Evolutionary conservation across 2,888 invertebrate species (phyloP).

Genomic region (Pteria penguin): DNA sequence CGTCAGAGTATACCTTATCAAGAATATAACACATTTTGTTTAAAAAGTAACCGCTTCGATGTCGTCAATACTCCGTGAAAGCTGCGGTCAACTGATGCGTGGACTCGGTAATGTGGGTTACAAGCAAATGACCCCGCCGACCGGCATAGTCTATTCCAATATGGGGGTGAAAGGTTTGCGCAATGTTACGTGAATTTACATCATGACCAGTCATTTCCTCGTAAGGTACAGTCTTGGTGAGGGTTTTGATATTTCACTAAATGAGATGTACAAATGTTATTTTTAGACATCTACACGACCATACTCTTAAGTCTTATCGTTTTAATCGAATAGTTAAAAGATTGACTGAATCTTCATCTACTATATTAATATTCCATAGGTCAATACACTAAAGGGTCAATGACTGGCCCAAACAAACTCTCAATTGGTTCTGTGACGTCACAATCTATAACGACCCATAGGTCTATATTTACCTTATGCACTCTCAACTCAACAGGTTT

Average conservation of each 20-base stretch:
- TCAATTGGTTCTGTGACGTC: slow-evolving; percentile 8
- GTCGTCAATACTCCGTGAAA: slow-evolving; percentile 54
- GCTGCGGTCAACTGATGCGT: slow-evolving; percentile 69
- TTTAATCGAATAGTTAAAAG: too few species aligned
- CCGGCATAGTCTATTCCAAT: slow-evolving; percentile 63
- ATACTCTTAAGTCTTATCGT: too few species aligned
- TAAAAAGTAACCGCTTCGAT: slow-evolving; percentile 47
- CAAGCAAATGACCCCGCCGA: slow-evolving; percentile 67
- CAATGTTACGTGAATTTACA: slow-evolving; percentile 50
- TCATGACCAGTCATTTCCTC: slow-evolving; percentile 45
- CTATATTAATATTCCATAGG: too few species aligned
- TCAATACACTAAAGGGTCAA: slow-evolving; percentile 9
- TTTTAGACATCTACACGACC: too few species aligned
- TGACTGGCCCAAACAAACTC: background rate
- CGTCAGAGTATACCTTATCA: slow-evolving; percentile 23
- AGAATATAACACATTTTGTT: slow-evolving; percentile 40
- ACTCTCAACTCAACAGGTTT: slow-evolving; percentile 8
- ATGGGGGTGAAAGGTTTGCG: slow-evolving; percentile 62
- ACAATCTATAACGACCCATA: background rate
- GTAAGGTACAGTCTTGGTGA: slow-evolving; percentile 28
- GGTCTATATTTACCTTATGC: background rate
- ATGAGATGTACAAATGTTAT: too few species aligned
- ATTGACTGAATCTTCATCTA: too few species aligned
- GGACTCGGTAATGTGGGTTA: slow-evolving; percentile 65
- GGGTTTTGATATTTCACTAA: too few species aligned